Conservation (phyloP, 1,140 invertebrate genomes). For the Drosophila kanapiae region DNA sequence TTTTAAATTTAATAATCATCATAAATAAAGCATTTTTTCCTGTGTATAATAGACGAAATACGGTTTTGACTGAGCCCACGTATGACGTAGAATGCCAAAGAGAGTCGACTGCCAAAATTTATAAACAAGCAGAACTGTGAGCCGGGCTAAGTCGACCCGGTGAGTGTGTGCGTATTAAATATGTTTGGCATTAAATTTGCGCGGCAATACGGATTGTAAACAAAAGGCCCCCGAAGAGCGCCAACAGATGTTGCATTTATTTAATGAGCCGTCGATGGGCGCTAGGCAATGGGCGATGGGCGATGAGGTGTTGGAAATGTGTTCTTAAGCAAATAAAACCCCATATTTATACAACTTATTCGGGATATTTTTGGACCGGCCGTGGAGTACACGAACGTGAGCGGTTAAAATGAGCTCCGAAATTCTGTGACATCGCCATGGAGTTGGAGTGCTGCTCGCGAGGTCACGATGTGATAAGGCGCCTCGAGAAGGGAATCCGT, state of each 20-base stretch:
- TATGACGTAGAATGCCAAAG: conserved; percentile 39
- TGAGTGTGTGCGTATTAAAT: conserved; percentile 56
- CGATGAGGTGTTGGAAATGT: conserved; percentile 51
- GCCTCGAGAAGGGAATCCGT: conserved; percentile 15
- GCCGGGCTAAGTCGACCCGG: conserved; percentile 21
- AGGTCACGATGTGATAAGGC: conserved; percentile 50
- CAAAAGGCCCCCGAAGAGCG: conserved; percentile 57
- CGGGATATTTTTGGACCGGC: conserved; percentile 48
- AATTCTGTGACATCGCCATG: conserved; percentile 36
- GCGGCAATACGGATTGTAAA: conserved; percentile 62
- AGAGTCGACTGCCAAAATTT: conserved; percentile 39
- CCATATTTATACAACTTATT: conserved; percentile 63
- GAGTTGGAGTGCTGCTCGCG: conserved; percentile 53
- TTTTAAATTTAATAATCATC: conserved; percentile 2
- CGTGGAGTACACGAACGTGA: conserved; percentile 34
- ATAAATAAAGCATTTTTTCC: background rate
- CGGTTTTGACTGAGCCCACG: background rate
- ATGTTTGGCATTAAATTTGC: conserved; percentile 49
- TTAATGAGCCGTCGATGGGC: conserved; percentile 55
- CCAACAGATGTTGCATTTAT: conserved; percentile 77
- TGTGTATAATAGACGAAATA: background rate
- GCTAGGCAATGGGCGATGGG: conserved; percentile 22
- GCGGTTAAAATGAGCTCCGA: conserved; percentile 26
- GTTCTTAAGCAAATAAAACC: conserved; percentile 65
- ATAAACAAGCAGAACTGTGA: conserved; percentile 48